Conservation (phyloP, 1,140 invertebrate genomes). For the Proales similis region DNA sequence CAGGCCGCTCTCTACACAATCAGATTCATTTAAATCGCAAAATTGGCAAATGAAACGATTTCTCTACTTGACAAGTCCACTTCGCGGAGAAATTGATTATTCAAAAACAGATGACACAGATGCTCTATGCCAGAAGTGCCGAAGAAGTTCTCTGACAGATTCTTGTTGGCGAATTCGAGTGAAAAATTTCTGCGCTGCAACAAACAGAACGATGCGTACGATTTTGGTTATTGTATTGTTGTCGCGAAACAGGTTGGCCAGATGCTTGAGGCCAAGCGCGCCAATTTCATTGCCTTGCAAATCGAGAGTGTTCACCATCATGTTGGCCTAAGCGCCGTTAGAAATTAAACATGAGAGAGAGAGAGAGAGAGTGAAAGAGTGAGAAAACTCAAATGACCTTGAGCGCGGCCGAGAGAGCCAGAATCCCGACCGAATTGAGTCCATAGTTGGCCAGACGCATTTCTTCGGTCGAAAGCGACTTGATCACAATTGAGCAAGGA, state of each 20-base stretch:
- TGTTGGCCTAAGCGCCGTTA: slow-evolving; percentile 34
- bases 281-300: slow-evolving; percentile 38
- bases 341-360: too few species aligned
- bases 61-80: slow-evolving; percentile 33
- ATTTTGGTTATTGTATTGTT: slow-evolving; percentile 38
- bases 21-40: too few species aligned
- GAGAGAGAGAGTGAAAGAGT: not conserved
- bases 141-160: slow-evolving; percentile 17
- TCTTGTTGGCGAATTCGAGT: not conserved
- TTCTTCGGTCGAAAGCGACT: slow-evolving; percentile 3
- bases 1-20: slow-evolving; percentile 35
- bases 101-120: slow-evolving; percentile 22
- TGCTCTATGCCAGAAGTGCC: slow-evolving; percentile 1
- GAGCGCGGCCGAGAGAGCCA: slow-evolving; percentile 16
- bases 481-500: slow-evolving; percentile 29
- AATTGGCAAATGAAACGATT: slow-evolving; percentile 1
- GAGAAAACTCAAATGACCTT: too few species aligned
- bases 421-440: slow-evolving; percentile 19
- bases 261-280: slow-evolving; percentile 7
- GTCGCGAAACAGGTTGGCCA: slow-evolving; percentile 32
- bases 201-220: slow-evolving; percentile 8
- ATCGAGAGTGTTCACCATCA: slow-evolving; percentile 33
- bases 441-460: slow-evolving; percentile 13
- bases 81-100: slow-evolving; percentile 18
- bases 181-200: not conserved